Base-by-base conservation (phyloP, 2,888 invertebrate species). In the Augiades crinisus region DNA sequence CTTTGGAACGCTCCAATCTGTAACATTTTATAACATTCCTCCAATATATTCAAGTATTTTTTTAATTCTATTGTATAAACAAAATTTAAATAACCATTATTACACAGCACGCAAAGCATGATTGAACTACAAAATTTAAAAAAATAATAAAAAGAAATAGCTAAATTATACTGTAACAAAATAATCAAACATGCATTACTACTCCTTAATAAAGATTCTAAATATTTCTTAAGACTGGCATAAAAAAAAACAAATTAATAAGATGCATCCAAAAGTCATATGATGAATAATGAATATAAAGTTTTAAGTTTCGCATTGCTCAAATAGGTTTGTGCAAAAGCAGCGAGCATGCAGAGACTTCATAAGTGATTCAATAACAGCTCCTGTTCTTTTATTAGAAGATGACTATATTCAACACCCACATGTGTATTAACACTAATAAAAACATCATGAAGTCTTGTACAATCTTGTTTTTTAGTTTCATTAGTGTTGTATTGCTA, bases 1-100 rank as follows among this genome's bases (percentile, higher is more conserved):
- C 95, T 83, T 94, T 94, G 65, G 94, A 93, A 73, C 94, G 92
- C 88, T 94, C 94, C 81, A 93, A 92, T 83, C 95, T 95, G 91
- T 37, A 92, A 92, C 57, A 44, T 27, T 21, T 19, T 10, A 41
- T 10, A 31, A 12, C n/a, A 17, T 16, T 2, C 3, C 3, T 30
- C 30, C 5, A 12, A 30, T 2, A 30, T 10, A 3, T n/a, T n/a
- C n/a, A n/a, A n/a, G n/a, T n/a, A n/a, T n/a, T n/a, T n/a, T n/a
- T n/a, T n/a, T n/a, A n/a, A n/a, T n/a, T n/a, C n/a, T n/a, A n/a
- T n/a, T n/a, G n/a, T n/a, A n/a, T n/a, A 3, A 2, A 12, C 27
- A n/a, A n/a, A 10, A 30, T 5, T 10, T 24, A 1, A 5, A 27
- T 12, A n/a, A 10, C 30, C 30, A 3, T 30, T 12, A n/a, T n/a